phyloP scores from a whole-genome alignment of 2,797 vertebrate genomes.

The Epinephelus awoara region DNA sequence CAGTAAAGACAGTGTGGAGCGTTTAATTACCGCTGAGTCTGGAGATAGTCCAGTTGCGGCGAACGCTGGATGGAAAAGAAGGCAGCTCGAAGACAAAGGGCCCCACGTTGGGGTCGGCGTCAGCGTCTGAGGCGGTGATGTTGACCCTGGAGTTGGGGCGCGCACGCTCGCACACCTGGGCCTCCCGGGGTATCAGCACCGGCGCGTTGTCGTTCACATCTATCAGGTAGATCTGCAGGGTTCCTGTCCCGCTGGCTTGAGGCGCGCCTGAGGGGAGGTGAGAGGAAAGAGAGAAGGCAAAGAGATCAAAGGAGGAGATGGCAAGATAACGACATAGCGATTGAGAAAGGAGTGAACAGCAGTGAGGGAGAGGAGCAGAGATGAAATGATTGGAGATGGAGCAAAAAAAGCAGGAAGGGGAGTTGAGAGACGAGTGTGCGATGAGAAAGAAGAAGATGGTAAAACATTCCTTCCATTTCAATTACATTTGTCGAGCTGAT shows the following conservation, averaged over 20 bases:
- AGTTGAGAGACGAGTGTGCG: conserved; percentile 7
- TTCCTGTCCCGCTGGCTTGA: conserved; percentile 95
- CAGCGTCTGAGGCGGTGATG: conserved; percentile 94
- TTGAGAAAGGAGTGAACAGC: background rate
- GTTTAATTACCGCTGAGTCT: conserved; percentile 90
- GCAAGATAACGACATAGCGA: background rate
- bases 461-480: conserved; percentile 37
- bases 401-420: conserved; percentile 23
- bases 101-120: conserved; percentile 93
- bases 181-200: conserved; percentile 92
- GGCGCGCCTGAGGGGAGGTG: conserved; percentile 88
- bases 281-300: conserved; percentile 22
- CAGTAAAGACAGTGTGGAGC: background rate
- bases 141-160: conserved; percentile 91
- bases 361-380: conserved; percentile 17
- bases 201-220: conserved; percentile 98
- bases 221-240: conserved; percentile 96
- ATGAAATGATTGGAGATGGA: conserved; percentile 42
- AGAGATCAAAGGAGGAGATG: conserved; percentile 33
- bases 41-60: conserved; percentile 96
- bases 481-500: conserved; percentile 17
- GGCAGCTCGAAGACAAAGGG: conserved; percentile 98
- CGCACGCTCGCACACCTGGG: conserved; percentile 93
- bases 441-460: conserved; percentile 21
- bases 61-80: conserved; percentile 88